Evolutionary conservation across 1,140 invertebrate species (phyloP).

Genomic region (Tetragnatha versicolor): DNA sequence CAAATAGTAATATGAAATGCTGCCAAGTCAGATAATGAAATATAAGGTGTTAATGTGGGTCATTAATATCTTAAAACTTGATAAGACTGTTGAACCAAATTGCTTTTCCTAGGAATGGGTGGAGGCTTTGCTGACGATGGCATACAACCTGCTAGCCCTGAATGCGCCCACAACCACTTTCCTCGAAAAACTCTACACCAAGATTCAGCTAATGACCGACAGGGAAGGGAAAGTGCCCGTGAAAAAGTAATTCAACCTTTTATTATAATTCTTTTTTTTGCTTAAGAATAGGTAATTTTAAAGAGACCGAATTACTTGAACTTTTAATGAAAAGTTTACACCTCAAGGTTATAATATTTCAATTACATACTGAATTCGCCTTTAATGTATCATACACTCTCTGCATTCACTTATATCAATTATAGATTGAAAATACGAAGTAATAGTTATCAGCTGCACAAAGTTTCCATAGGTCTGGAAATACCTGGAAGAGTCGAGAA

Average conservation of each 20-base stretch:
- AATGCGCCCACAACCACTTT: slow-evolving; percentile 88
- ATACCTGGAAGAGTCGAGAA: too few relatives aligned
- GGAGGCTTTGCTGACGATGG: slow-evolving; percentile 85
- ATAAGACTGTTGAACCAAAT: too few relatives aligned
- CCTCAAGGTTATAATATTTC: not conserved
- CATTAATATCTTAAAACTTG: too few relatives aligned
- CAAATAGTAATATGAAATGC: too few relatives aligned
- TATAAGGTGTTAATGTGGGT: too few relatives aligned
- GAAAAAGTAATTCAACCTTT: slow-evolving; percentile 78
- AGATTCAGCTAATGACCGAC: slow-evolving; percentile 81
- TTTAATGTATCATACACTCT: too few relatives aligned
- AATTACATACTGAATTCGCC: too few relatives aligned
- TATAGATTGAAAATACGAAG: too few relatives aligned
- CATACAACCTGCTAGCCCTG: slow-evolving; percentile 86
- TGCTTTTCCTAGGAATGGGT: slow-evolving; percentile 84
- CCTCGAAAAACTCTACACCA: slow-evolving; percentile 88
- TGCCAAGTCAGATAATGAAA: too few relatives aligned
- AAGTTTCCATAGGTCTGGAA: too few relatives aligned
- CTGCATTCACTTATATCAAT: too few relatives aligned
- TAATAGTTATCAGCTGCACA: too few relatives aligned
- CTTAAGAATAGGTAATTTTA: not conserved
- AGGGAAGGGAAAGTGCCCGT: slow-evolving; percentile 88
- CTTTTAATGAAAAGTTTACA: not conserved
- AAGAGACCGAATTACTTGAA: not conserved
- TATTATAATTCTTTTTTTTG: not conserved